Conservation (phyloP, 2,888 invertebrate species). For the Drosophila paranaensis region DNA sequence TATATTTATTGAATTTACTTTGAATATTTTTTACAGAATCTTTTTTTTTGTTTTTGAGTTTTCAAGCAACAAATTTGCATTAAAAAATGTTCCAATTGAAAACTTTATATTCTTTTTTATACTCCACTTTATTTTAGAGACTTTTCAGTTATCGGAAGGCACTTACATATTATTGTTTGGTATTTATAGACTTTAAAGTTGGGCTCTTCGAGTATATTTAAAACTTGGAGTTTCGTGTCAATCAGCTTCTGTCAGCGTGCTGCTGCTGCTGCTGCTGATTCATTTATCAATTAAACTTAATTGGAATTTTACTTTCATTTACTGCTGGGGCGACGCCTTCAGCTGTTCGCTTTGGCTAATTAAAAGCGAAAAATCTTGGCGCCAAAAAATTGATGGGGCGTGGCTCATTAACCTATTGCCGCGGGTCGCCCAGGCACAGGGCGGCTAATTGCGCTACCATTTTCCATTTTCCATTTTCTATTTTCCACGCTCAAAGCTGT, state of each 20-base stretch:
- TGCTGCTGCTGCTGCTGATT: slow-evolving; percentile 28
- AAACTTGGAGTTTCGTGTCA: slow-evolving; percentile 38
- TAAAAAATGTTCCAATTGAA: no score
- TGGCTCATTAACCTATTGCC: slow-evolving; percentile 52
- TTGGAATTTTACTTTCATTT: slow-evolving; percentile 69
- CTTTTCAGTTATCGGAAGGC: background rate
- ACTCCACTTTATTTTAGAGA: no score
- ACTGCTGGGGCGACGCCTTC: slow-evolving; percentile 18
- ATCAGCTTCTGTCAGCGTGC: slow-evolving; percentile 40
- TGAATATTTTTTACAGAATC: no score
- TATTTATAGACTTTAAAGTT: background rate
- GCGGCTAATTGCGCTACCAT: slow-evolving; percentile 56
- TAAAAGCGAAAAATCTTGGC: slow-evolving; percentile 53
- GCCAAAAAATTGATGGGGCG: slow-evolving; percentile 53
- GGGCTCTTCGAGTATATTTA: background rate
- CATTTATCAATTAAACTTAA: slow-evolving; percentile 69
- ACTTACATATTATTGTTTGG: background rate
- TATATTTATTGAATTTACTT: no score
- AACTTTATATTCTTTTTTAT: no score
- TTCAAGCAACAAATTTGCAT: no score
- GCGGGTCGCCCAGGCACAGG: slow-evolving; percentile 23
- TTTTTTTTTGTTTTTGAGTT: no score
- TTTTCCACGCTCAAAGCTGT: slow-evolving; percentile 52
- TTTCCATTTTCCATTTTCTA: slow-evolving; percentile 8
- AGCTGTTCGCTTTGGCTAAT: slow-evolving; percentile 51